Base-by-base conservation (phyloP, 2,113 vertebrate genomes). In the Nyctibius bracteatus region DNA sequence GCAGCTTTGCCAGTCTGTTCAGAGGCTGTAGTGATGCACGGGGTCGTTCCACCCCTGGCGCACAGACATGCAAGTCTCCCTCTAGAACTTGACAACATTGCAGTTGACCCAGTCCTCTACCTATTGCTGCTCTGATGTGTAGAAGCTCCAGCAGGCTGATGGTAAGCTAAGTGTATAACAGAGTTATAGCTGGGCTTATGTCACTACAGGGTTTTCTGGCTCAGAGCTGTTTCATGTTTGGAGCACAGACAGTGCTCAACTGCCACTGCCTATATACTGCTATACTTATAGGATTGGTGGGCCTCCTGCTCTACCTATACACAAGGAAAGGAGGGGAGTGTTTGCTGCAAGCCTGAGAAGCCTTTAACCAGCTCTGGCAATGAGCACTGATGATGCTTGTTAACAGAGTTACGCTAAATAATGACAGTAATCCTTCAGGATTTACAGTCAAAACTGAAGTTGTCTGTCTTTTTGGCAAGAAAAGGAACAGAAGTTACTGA, bases 261-360 rank as follows among this genome's bases (percentile, higher is more conserved):
- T 84, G 24, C 46, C 16, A 7, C 35, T 4, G 14, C 30, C 8
- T 58, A 1, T 22, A 5, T 14, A 10, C 30, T 67, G n/a, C 71
- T 43, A 0, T 3, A 65, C 22, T 21, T 47, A 0, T 7, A 8
- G 21, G 62, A 55, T 4, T 31, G 54, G 20, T n/a, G 28, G 37
- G 24, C 44, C 89, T 10, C 21, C n/a, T 22, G 23, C 28, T 72
- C 30, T 43, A 1, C 27, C 33, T 54, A 0, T 43, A 8, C 20
- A 17, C 12, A 47, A 52, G 52, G 31, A 84, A 22, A 37, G 52
- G 31, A 51, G 22, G 21, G n/a, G 20, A 23, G 14, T 49, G 8
- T 67, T 86, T 89, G 27, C 37, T 83, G 24, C 62, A 75, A 71
- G 37, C 62, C 77, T 89, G 62, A 58, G 81, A 57, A 86, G 16